These are phyloP conservation scores for Sinotaia quadrata DNA, from an alignment of 2,888 invertebrate species.

Conservation along the genomic window DNA sequence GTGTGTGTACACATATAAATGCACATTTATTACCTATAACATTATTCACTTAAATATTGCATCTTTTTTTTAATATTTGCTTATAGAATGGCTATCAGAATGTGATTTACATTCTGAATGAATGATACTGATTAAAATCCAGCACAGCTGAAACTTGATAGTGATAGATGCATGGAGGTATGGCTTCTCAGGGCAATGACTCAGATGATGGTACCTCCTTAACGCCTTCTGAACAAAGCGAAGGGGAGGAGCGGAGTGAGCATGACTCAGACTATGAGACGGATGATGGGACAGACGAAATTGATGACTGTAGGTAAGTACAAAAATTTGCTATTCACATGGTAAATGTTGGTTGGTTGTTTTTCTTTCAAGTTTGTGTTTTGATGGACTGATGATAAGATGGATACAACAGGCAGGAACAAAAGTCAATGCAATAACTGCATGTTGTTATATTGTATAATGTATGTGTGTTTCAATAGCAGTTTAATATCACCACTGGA, in stretches of 20 bases:
- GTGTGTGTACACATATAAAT: not conserved
- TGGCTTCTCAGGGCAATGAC: constrained; percentile 37
- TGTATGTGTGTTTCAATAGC: no score
- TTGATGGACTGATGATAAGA: no score
- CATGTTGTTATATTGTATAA: no score
- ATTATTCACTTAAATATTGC: not conserved
- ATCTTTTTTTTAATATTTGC: not conserved
- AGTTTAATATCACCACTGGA: no score
- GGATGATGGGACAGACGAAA: constrained; percentile 52
- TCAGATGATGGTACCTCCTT: constrained; percentile 57
- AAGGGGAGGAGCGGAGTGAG: constrained; percentile 57
- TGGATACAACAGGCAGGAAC: no score
- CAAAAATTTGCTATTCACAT: no score
- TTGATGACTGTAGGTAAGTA: constrained; percentile 18
- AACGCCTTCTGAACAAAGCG: constrained; percentile 66
- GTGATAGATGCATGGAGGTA: not conserved
- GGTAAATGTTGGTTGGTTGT: no score
- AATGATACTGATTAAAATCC: not conserved
- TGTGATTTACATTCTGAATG: not conserved
- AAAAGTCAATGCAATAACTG: no score
- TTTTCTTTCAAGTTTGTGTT: no score
- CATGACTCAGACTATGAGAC: constrained; percentile 65
- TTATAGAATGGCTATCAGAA: not conserved
- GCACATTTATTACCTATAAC: not conserved
- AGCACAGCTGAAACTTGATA: not conserved